Base-by-base conservation (phyloP, 1,140 invertebrate genomes). In the Coboldia fuscipes region DNA sequence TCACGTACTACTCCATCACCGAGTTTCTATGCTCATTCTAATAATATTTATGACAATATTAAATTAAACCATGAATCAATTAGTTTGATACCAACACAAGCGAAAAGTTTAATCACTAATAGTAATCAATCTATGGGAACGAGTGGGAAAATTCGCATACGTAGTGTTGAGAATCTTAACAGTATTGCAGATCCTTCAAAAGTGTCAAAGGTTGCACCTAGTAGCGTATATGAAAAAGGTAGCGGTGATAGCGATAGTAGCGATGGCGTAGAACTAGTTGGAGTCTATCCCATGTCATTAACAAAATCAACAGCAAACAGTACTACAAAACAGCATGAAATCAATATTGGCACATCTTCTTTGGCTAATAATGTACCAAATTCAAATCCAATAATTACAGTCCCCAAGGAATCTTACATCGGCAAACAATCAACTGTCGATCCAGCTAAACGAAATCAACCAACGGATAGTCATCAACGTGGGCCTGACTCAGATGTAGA, bases 201-300 rank as follows among this genome's bases (percentile, higher is more conserved):
- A n/a, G n/a, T n/a, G n/a, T n/a, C n/a, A n/a, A n/a, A n/a, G n/a
- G n/a, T n/a, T n/a, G n/a, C n/a, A n/a, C n/a, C n/a, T n/a, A n/a
- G n/a, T n/a, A n/a, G n/a, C n/a, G n/a, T n/a, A n/a, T n/a, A n/a
- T n/a, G n/a, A n/a, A n/a, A n/a, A 17, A 12, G 22, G 16, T 21
- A 15, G n/a, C 12, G 15, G 33, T 17, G 47, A 50, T 18, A 54
- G 49, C 30, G 47, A 47, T 33, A 48, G 48, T 20, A 52, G 50
- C 1, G 51, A 54, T 33, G 46, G 47, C 17, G 51, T 54, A 8
- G 51, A 54, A 34, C 43, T 54, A 27, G 46, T 54, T 12, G 45
- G 51, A 9, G 39, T 48, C 7, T 50, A 36, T 40, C 43, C 47
- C 4, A 15, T 27, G 7, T 33, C 33, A 18, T 5, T 8, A 22